These are phyloP conservation scores for Sciurus vulgaris DNA, from an alignment of 2,797 vertebrate genomes.

Conservation along the genomic window DNA sequence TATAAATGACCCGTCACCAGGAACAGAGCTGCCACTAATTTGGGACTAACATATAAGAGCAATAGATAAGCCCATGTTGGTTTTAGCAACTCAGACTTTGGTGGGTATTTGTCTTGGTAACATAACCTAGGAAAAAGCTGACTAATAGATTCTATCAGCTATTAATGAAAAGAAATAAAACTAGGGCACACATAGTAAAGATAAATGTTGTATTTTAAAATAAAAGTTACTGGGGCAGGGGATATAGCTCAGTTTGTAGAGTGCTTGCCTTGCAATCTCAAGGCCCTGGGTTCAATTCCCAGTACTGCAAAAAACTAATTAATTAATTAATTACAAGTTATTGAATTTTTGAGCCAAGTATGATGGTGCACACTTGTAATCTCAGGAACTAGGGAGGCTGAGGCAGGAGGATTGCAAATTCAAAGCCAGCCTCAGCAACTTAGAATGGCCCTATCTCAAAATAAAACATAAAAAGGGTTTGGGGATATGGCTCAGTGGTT, in stretches of 20 bases:
- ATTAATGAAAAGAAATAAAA: neutral
- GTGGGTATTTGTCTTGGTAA: neutral
- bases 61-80: neutral
- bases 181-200: constrained; percentile 6
- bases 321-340: neutral
- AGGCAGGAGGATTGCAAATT: too few species aligned
- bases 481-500: too few species aligned
- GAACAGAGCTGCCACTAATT: neutral
- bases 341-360: neutral
- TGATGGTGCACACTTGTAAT: too few species aligned
- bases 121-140: neutral
- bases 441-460: too few species aligned
- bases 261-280: too few species aligned
- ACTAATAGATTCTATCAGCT: neutral
- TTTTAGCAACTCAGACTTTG: neutral
- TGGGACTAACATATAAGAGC: neutral
- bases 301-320: too few species aligned
- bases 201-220: constrained; percentile 21
- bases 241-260: too few species aligned
- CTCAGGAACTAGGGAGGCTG: too few species aligned
- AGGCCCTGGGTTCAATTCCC: too few species aligned
- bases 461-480: too few species aligned
- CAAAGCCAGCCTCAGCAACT: too few species aligned
- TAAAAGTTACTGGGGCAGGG: neutral
- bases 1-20: neutral